Conservation (phyloP, 2,113 vertebrate species). For the Lepus timidus region DNA sequence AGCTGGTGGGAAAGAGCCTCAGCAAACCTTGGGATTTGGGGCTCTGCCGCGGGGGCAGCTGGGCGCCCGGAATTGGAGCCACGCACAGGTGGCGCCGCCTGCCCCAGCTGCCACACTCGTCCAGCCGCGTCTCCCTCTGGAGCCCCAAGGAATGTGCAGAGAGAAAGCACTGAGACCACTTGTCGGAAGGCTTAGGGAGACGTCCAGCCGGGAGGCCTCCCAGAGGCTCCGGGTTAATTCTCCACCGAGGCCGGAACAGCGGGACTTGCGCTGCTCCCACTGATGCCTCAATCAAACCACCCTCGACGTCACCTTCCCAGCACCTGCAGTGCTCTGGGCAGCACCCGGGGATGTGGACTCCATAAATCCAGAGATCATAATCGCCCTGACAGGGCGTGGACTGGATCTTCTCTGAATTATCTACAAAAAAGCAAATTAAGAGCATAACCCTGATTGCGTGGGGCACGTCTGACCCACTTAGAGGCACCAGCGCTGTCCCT, state of each 20-base stretch:
- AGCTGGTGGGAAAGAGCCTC: constrained; percentile 77
- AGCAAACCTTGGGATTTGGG: constrained; percentile 22
- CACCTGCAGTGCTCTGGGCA: neutral
- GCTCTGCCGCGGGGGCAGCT: constrained; percentile 70
- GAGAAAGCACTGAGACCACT: neutral
- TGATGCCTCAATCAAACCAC: neutral
- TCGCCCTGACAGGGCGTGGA: neutral
- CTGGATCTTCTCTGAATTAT: constrained; percentile 15
- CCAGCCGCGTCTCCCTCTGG: neutral
- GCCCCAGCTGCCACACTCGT: neutral
- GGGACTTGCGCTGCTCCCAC: neutral
- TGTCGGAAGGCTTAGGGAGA: constrained; percentile 45
- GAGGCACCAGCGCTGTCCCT: neutral
- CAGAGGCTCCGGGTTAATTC: neutral
- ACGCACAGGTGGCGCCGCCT: constrained; percentile 69
- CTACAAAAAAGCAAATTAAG: constrained; percentile 47
- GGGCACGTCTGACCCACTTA: neutral
- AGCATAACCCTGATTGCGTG: neutral
- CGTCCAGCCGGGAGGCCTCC: neutral
- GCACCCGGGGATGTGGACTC: accelerated
- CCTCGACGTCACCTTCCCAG: neutral
- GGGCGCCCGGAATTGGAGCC: constrained; percentile 35
- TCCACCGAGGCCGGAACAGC: accelerated
- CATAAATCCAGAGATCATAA: neutral
- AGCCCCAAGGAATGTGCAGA: neutral